Evolutionary conservation across 2,113 vertebrate species (phyloP).

Genomic region (Archilochus colubris): DNA sequence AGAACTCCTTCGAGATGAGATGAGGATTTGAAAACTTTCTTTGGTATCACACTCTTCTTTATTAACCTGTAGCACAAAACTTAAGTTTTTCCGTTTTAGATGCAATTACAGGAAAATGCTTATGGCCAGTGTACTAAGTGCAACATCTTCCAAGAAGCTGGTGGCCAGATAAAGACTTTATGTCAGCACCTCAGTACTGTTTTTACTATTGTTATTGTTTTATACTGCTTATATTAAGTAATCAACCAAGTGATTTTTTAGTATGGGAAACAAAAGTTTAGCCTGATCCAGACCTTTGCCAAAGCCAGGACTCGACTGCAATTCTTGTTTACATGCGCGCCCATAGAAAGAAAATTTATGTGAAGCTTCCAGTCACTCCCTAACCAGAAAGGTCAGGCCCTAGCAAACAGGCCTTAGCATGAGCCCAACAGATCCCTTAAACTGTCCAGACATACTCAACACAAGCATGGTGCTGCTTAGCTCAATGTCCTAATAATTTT

Average conservation of each 20-base stretch:
- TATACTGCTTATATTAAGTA: background rate
- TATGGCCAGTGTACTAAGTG: background rate
- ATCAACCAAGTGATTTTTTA: background rate
- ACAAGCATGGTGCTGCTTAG: background rate
- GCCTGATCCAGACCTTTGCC: background rate
- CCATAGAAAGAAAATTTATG: background rate
- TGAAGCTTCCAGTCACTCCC: background rate
- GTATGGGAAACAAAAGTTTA: background rate
- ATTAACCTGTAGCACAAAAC: background rate
- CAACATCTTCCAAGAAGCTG: background rate
- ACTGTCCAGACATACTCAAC: background rate
- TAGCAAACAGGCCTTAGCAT: background rate
- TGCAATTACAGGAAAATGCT: background rate
- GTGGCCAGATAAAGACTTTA: background rate
- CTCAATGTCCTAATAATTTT: background rate
- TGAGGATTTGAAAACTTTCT: background rate
- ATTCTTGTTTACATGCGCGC: background rate
- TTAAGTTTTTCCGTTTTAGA: background rate
- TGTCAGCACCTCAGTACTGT: background rate
- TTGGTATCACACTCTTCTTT: background rate
- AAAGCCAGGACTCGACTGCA: background rate
- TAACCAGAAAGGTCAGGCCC: background rate
- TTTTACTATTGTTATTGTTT: background rate
- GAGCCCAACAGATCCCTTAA: background rate
- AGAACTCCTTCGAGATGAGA: background rate